Percentiles rank a stretch among this genome's conserved stretches.
Conservation (phyloP, 2,113 vertebrate genomes). For the Picathartes gymnocephalus region DNA sequence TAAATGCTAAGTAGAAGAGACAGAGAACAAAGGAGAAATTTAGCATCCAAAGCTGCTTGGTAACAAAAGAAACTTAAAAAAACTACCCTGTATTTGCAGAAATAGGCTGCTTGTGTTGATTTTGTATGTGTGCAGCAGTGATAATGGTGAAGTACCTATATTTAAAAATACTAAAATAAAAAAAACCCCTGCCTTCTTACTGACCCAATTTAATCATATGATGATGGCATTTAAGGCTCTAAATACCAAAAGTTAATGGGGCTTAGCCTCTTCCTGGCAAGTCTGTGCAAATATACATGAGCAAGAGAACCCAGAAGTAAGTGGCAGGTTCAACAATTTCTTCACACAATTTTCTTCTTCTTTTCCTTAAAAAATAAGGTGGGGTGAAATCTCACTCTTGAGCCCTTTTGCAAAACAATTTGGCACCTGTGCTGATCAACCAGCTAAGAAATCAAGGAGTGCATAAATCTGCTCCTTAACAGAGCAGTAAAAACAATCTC, state of each 20-base stretch:
- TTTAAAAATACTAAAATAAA: neutral
- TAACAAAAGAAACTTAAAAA: neutral
- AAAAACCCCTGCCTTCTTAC: neutral
- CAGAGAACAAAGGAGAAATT: neutral
- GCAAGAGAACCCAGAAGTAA: neutral
- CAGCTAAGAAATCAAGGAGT: neutral
- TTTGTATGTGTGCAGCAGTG: neutral
- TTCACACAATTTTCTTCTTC: neutral
- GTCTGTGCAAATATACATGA: neutral
- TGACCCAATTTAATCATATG: neutral
- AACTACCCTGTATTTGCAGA: neutral
- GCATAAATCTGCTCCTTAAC: neutral
- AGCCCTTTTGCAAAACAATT: neutral
- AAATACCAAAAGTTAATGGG: slow-evolving; percentile 32
- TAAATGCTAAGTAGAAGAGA: neutral
- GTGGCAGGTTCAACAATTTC: neutral
- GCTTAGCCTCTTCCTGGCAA: neutral
- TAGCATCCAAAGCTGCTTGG: neutral
- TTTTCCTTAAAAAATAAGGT: neutral
- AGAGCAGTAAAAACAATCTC: neutral
- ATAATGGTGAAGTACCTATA: neutral
- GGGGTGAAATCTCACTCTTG: neutral
- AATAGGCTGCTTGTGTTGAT: neutral
- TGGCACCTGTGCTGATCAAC: neutral
- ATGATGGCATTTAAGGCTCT: neutral